Percentiles rank a stretch among this genome's conserved stretches.
These are phyloP conservation scores for Aphis gossypii DNA, from an alignment of 1,140 invertebrate species.

Conservation along the genomic window DNA sequence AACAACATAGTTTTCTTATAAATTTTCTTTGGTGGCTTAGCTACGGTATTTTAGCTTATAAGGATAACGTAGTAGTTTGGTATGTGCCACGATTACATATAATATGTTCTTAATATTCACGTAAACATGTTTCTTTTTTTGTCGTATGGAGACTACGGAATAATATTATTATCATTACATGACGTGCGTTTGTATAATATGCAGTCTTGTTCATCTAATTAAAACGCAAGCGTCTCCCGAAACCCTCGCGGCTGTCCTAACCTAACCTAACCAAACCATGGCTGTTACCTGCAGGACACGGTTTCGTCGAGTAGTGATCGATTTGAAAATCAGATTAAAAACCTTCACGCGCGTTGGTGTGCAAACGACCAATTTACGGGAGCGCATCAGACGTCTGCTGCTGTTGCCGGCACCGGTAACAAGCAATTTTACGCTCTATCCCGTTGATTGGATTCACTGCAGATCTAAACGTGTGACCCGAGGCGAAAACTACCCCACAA, in stretches of 20 bases:
- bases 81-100: neutral
- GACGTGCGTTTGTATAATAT: neutral
- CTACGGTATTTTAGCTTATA: neutral
- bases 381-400: neutral
- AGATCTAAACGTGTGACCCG: neutral
- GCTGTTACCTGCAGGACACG: neutral
- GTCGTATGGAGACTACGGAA: neutral
- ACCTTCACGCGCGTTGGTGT: neutral
- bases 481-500: neutral
- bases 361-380: constrained; percentile 32
- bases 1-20: neutral
- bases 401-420: neutral
- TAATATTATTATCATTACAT: neutral
- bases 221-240: neutral
- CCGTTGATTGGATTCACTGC: constrained; percentile 8
- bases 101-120: neutral
- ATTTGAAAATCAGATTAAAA: constrained; percentile 25
- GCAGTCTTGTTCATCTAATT: neutral
- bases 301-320: neutral
- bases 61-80: neutral
- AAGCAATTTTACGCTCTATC: constrained; percentile 40
- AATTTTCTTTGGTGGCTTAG: neutral
- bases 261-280: neutral
- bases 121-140: neutral
- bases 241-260: neutral